Percentiles rank a stretch among this genome's conserved stretches.
Evolutionary conservation across 2,888 invertebrate genomes (phyloP).

Genomic region (Drosophila algonquin): DNA sequence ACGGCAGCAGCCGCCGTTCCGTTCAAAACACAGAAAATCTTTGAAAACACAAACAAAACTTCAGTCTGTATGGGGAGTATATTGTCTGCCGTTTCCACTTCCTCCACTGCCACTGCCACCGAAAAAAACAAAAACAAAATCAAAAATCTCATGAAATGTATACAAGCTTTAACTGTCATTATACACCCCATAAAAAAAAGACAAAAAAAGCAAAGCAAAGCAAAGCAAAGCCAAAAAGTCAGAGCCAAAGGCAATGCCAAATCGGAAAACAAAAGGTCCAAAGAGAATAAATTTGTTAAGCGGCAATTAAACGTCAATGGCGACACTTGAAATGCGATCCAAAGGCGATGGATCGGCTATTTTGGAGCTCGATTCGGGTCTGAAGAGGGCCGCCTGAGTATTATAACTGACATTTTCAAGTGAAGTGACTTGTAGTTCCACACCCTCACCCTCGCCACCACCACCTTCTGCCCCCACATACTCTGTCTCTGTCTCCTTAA

Average conservation of each 20-base stretch:
- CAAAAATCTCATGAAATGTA: conserved; percentile 14
- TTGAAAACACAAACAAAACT: conserved; percentile 9
- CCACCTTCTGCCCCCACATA: too few relatives aligned
- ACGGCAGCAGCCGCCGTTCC: conserved; percentile 1
- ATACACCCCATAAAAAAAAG: conserved; percentile 1
- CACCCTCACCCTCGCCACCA: background rate
- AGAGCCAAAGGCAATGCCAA: background rate
- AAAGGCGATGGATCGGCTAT: conserved; percentile 37
- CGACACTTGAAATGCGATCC: conserved; percentile 54
- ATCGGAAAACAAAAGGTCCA: conserved; percentile 23
- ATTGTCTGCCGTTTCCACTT: conserved; percentile 19
- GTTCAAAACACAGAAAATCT: background rate
- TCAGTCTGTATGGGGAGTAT: conserved; percentile 14
- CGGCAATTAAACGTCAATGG: conserved; percentile 62
- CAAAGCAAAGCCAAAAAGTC: background rate
- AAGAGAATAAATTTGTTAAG: conserved; percentile 50
- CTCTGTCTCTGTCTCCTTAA: background rate
- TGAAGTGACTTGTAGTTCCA: conserved; percentile 68
- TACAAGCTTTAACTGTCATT: conserved; percentile 30
- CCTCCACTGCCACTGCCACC: background rate
- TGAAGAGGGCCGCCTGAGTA: conserved; percentile 11
- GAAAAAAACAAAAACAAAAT: background rate
- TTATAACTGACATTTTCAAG: conserved; percentile 67
- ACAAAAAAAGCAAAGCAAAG: background rate
- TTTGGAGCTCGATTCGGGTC: background rate